phyloP scores from a whole-genome alignment of 2,113 vertebrate species.

The Oostethus manadensis region DNA sequence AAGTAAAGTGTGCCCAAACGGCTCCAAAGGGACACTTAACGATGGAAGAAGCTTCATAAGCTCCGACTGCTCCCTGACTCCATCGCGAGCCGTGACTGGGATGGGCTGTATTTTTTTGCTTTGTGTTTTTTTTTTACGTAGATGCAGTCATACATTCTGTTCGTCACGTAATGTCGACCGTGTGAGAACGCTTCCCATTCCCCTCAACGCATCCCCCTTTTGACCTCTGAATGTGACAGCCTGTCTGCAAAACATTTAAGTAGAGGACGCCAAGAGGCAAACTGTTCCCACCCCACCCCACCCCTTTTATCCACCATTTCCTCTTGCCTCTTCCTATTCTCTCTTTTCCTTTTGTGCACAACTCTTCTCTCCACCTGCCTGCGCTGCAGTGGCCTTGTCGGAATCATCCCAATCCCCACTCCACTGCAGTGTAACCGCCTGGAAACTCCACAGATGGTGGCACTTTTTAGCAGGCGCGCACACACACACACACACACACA shows the following conservation, averaged over 20 bases:
- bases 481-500: conserved; percentile 2
- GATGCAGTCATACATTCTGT: no score
- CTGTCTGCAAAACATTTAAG: conserved; percentile 52
- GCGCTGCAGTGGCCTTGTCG: conserved; percentile 66
- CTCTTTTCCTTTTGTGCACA: conserved; percentile 25
- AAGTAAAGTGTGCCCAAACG: no score
- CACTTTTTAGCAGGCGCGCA: conserved; percentile 17
- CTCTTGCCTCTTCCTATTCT: background rate
- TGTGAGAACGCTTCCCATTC: no score
- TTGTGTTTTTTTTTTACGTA: no score
- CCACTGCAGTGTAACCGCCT: conserved; percentile 69
- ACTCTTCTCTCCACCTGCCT: conserved; percentile 64
- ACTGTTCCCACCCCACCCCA: no score
- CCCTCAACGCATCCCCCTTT: conserved; percentile 27
- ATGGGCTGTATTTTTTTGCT: no score
- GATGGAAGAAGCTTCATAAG: no score
- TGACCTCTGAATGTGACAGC: conserved; percentile 56
- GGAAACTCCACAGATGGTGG: conserved; percentile 75
- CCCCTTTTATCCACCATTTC: conserved; percentile 7
- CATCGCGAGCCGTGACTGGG: no score
- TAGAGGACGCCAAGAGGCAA: conserved; percentile 20
- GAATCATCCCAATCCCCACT: conserved; percentile 70
- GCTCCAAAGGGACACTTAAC: no score
- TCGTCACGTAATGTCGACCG: no score
- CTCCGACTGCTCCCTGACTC: no score